Percentiles rank a stretch among this genome's conserved stretches.
phyloP scores from a whole-genome alignment of 2,797 vertebrate genomes.

The Pseudomugil gertrudae region DNA sequence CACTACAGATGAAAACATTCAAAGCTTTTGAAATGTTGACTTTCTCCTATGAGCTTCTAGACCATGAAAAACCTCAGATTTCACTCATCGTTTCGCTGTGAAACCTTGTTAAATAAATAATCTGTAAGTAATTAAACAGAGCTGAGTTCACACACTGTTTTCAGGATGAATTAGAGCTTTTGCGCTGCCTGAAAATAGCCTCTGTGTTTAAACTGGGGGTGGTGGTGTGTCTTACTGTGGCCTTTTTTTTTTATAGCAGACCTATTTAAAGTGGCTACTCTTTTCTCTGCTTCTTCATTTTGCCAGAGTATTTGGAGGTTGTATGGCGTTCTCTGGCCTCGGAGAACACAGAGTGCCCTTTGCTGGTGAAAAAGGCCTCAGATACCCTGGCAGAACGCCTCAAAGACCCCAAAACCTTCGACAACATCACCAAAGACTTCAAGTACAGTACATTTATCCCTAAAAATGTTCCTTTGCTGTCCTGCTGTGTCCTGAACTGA shows the following conservation, averaged over 20 bases:
- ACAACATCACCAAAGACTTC: conserved; percentile 82
- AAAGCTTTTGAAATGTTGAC: conserved; percentile 19
- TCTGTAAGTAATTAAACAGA: background rate
- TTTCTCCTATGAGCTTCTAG: conserved; percentile 4
- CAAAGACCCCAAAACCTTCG: conserved; percentile 66
- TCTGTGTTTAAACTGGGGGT: conserved; percentile 10
- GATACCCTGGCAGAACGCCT: conserved; percentile 62
- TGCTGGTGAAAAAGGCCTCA: conserved; percentile 73
- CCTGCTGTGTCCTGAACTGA: background rate
- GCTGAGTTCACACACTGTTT: background rate
- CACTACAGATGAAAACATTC: conserved; percentile 16
- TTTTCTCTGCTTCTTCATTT: conserved; percentile 35
- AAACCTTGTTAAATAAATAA: conserved; percentile 27
- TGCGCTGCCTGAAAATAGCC: conserved; percentile 11
- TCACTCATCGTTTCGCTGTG: conserved; percentile 34
- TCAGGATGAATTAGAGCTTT: conserved; percentile 21
- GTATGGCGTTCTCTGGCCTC: conserved; percentile 77
- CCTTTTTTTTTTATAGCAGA: conserved; percentile 40
- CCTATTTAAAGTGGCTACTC: conserved; percentile 33
- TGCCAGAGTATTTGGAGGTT: conserved; percentile 81
- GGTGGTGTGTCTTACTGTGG: conserved; percentile 28
- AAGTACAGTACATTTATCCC: conserved; percentile 62
- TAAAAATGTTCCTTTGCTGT: background rate
- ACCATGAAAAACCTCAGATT: conserved; percentile 37
- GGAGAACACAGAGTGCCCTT: conserved; percentile 67